Conservation (phyloP, 2,113 vertebrate species). For the Laticauda laticaudata region DNA sequence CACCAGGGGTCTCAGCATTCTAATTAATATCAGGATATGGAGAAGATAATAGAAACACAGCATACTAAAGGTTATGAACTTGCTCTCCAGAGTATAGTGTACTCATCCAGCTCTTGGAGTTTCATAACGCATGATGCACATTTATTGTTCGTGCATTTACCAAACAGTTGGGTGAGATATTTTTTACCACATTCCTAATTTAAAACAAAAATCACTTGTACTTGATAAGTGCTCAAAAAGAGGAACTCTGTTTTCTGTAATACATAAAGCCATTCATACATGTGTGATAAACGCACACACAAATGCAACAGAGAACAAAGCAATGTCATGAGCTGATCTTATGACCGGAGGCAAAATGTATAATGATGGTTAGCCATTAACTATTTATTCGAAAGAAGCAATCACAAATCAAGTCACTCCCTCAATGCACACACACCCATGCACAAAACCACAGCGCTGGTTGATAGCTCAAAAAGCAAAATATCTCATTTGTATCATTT, state of each 20-base stretch:
- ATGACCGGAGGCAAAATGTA: background rate
- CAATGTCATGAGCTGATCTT: constrained; percentile 26
- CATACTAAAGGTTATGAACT: background rate
- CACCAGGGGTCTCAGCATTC: background rate
- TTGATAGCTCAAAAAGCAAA: background rate
- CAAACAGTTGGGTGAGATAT: background rate
- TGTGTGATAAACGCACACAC: background rate
- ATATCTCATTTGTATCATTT: constrained; percentile 20
- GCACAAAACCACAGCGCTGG: background rate
- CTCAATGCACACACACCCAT: background rate
- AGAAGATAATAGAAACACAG: background rate
- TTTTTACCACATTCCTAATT: background rate
- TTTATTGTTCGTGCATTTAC: background rate
- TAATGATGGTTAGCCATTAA: constrained; percentile 15
- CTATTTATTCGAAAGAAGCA: background rate
- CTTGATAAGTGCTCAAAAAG: constrained; percentile 21
- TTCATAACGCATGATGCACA: background rate
- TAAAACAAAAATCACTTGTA: background rate
- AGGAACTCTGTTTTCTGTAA: background rate
- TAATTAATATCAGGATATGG: background rate
- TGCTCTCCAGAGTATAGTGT: background rate
- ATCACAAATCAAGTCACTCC: background rate
- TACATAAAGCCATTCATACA: background rate
- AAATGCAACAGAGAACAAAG: background rate
- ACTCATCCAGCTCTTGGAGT: background rate